phyloP scores from a whole-genome alignment of 2,113 vertebrate species.

The Petaurus breviceps region DNA sequence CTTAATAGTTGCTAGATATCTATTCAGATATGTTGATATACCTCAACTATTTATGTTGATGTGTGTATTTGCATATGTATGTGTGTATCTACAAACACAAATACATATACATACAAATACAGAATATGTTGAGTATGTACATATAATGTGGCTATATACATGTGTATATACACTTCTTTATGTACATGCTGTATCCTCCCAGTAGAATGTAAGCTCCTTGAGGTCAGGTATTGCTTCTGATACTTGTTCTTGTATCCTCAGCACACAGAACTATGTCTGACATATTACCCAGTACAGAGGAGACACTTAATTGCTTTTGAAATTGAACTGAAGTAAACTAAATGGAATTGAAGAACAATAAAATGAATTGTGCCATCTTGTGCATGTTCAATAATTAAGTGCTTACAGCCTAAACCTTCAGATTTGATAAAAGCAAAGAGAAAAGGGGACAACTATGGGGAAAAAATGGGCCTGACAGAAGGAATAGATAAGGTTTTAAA shows the following conservation, averaged over 20 bases:
- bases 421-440: constrained; percentile 66
- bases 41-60: too few species aligned
- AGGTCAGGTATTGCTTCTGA: not conserved
- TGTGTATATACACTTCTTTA: not conserved
- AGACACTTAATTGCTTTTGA: not conserved
- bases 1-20: not conserved
- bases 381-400: constrained; percentile 40
- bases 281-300: not conserved
- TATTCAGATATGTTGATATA: not conserved
- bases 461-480: constrained; percentile 27
- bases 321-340: not conserved
- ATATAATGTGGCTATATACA: not conserved
- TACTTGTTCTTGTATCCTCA: not conserved
- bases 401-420: constrained; percentile 20
- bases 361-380: not conserved
- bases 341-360: not conserved
- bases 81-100: too few species aligned
- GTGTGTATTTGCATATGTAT: too few species aligned
- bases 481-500: constrained; percentile 48
- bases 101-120: too few species aligned
- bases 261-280: not conserved
- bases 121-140: too few species aligned
- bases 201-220: not conserved
- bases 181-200: not conserved
- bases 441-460: constrained; percentile 26